These are phyloP conservation scores for Drosophila melanocephala DNA, from an alignment of 2,888 invertebrate genomes.

Conservation along the genomic window DNA sequence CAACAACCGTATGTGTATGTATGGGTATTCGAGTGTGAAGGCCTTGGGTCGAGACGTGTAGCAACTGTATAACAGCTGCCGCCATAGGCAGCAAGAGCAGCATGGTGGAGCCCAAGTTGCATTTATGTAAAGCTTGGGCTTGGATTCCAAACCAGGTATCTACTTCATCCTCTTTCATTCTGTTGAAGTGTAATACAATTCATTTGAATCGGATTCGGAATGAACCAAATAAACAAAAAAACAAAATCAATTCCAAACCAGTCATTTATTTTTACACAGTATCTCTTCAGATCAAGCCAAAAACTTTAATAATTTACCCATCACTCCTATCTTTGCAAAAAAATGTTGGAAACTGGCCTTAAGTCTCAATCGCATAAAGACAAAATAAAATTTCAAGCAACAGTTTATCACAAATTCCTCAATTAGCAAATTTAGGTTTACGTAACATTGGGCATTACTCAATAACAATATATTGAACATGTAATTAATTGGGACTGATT, in stretches of 20 bases:
- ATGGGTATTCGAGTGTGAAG: not conserved
- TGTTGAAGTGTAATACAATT: not conserved
- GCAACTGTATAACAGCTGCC: constrained; percentile 27
- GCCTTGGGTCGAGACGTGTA: constrained; percentile 24
- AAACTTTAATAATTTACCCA: not conserved
- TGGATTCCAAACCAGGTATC: not conserved
- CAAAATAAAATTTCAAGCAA: not conserved
- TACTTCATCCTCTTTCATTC: not conserved
- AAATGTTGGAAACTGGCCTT: too few species aligned
- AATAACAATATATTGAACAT: not conserved
- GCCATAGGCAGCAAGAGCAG: constrained; percentile 49
- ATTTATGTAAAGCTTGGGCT: constrained; percentile 4
- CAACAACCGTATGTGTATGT: constrained; percentile 22
- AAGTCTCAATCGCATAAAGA: not conserved
- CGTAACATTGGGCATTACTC: not conserved
- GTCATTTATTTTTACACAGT: not conserved
- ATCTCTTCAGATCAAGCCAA: not conserved
- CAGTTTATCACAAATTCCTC: not conserved
- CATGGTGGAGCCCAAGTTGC: constrained; percentile 23
- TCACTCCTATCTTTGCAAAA: not conserved
- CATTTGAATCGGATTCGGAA: not conserved
- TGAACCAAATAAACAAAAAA: not conserved
- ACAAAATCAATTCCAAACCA: too few species aligned
- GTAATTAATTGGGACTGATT: constrained; percentile 48
- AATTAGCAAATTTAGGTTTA: not conserved